Base-by-base conservation (phyloP, 2,113 vertebrate species). In the Gila orcuttii region DNA sequence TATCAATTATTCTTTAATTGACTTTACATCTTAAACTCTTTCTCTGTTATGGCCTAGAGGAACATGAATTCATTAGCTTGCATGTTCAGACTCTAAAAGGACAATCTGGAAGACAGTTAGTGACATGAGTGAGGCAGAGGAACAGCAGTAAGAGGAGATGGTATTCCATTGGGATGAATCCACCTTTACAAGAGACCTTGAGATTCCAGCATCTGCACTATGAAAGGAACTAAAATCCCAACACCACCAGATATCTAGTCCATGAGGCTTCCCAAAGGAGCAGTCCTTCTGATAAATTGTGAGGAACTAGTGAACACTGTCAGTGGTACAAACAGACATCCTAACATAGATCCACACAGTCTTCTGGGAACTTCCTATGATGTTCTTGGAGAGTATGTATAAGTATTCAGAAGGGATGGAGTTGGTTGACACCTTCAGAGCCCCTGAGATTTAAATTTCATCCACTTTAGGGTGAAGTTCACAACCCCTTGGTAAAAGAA, bases 151-250 rank as follows among this genome's bases (percentile, higher is more conserved):
- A 31, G 60, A 57, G 59, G 62, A 76, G 31, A n/a, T 66, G 47
- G 31, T 75, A 36, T 73, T 86, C 87, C 55, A 8, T 6, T 59
- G 31, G 45, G 85, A 75, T n/a, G 4, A 80, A 52, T 78, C 50
- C 77, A 80, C 69, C 81, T 86, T 81, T 76, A 83, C n/a, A 47
- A 74, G 23, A 79, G 73, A 86, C 82, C 74, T 52, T 55, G 69
- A 82, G 7, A 77, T 77, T 60, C 79, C 66, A 71, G 23, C 78
- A 84, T 77, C 84, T 84, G 66, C 55, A 47, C 68, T 59, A 55
- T 39, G 52, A 73, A 79, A 73, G 13, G 77, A 52, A 55, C 82
- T 59, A 71, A 79, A 42, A 68, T 60, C 86, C 64, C 62, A 79
- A 59, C 12, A 68, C 17, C 39, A 2, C 31, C 36, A n/a, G 21